Evolutionary conservation across 2,797 vertebrate genomes (phyloP), one percentile per base, ranked within the genome.

Genomic region (Sphenopsis melanotis): DNA sequence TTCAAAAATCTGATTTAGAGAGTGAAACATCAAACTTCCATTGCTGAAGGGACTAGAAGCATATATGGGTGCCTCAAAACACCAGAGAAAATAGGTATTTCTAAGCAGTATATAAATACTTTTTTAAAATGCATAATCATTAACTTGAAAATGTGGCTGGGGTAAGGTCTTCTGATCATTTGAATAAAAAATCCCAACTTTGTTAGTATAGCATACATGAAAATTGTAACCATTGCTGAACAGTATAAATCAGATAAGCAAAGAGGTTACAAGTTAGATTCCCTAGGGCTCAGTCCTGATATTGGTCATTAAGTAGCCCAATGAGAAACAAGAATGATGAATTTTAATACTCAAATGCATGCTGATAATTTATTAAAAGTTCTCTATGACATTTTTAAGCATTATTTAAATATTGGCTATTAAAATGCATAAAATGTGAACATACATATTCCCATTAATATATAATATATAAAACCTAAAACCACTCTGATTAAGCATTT

Each of bases 321-420:
- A 90, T 57, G 32, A 10, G 7, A 81, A 96, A 61, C 32, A 88
- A 94, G 49, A 93, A 83, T 76, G 87, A 96, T 94, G 7, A 94
- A 93, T 97, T 95, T 96, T 94, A 96, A 77, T 95, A 82, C 15
- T 70, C 68, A 60, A 94, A 90, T 59, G 37, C 34, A 94, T 80
- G 46, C 41, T 88, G 52, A 89, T 60, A 84, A 95, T 91, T 95
- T 94, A 66, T 96, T 79, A 87, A 89, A 71, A 41, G 42, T 88
- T 96, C 53, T 78, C 11, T 50, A 64, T 75, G 18, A 68, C 55
- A 76, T 84, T 90, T 88, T 92, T 8, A 0, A 92, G 87, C 57
- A 14, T 60, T 20, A 14, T 39, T 60, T 29, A 39, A 82, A 49
- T 95, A 94, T 94, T 39, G 70, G 64, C 36, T 89, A 75, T 75